Percentiles rank a stretch among this genome's conserved stretches.
These are phyloP conservation scores for Enchytraeus crypticus DNA, from an alignment of 2,888 invertebrate species.

Conservation along the genomic window DNA sequence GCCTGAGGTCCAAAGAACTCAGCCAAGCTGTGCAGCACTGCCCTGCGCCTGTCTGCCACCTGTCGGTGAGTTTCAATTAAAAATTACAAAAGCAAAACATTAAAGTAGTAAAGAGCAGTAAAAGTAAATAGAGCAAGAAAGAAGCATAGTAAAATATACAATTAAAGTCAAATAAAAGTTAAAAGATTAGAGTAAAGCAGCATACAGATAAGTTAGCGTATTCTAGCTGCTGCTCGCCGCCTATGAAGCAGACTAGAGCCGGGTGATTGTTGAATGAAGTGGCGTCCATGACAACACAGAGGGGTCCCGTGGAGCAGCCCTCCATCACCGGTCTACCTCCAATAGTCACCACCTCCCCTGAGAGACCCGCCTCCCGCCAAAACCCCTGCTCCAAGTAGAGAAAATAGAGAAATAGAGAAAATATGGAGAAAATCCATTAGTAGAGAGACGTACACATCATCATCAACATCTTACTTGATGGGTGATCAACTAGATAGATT, in stretches of 20 bases:
- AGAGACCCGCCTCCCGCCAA: constrained; percentile 42
- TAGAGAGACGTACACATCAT: neutral
- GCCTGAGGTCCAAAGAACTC: neutral
- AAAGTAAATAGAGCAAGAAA: no score
- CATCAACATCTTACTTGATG: neutral
- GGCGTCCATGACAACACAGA: constrained; percentile 45
- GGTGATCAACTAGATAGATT: neutral
- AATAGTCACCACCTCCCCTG: constrained; percentile 43
- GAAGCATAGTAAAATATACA: no score
- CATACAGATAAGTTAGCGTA: constrained; percentile 26
- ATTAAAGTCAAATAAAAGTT: neutral
- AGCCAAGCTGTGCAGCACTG: neutral
- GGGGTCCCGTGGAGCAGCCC: constrained; percentile 38
- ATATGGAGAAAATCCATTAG: neutral
- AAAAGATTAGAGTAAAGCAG: neutral
- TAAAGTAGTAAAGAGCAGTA: no score
- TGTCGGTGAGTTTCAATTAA: no score
- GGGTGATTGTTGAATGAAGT: constrained; percentile 42
- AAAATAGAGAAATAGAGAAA: neutral
- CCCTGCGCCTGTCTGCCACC: neutral
- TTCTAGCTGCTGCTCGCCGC: constrained; percentile 40
- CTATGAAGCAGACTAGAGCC: constrained; percentile 48
- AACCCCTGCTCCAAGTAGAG: constrained; percentile 30
- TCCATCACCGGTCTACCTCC: constrained; percentile 21
- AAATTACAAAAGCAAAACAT: no score